Evolutionary conservation across 2,888 invertebrate species (phyloP), one percentile per base, ranked within the genome.

Genomic region (Cosmia pyralina): DNA sequence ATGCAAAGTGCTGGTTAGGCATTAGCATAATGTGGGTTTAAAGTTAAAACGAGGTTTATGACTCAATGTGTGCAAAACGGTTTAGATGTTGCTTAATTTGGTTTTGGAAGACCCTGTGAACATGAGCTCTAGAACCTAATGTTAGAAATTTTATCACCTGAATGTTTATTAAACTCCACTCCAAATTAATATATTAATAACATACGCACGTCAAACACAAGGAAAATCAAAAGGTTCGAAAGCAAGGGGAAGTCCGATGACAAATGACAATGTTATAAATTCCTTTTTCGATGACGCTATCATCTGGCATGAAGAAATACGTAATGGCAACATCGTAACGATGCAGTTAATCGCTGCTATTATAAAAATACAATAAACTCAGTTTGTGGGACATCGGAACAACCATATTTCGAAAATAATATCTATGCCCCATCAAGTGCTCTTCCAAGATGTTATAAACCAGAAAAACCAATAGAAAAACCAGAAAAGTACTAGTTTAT

Each of bases 161-260:
- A 15, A 53, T 55, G 34, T 55, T 64, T 53, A 53, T 17, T 55
- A 63, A 63, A 63, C 2, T 28, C 46, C 4, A 46, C 11, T 46
- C 13, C 2, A 28, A 63, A 46, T 63, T 10, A 4, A n/a, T 53
- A 55, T 63, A 50, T 34, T 19, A 22, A 48, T 19, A 57, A 50
- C 5, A 62, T 28, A 44, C 15, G 11, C 55, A 70, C 65, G 48
- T 73, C 4, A 80, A 83, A 44, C 6, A 68, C 41, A 70, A 85
- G 85, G 82, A 73, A 85, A 83, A 79, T 28, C 34, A 60, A 79
- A 57, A 67, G 22, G 67, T 55, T 50, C 52, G 57, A 85, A 83
- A 85, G 74, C 60, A 62, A 71, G 72, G 80, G 77, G 72, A 83
- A 83, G 57, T 75, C 77, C 76, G 13, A 71, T 77, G 79, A 84